Evolutionary conservation across 1,140 invertebrate species (phyloP), one percentile per base, ranked within the genome.

Genomic region (Meloidogyne chitwoodi): DNA sequence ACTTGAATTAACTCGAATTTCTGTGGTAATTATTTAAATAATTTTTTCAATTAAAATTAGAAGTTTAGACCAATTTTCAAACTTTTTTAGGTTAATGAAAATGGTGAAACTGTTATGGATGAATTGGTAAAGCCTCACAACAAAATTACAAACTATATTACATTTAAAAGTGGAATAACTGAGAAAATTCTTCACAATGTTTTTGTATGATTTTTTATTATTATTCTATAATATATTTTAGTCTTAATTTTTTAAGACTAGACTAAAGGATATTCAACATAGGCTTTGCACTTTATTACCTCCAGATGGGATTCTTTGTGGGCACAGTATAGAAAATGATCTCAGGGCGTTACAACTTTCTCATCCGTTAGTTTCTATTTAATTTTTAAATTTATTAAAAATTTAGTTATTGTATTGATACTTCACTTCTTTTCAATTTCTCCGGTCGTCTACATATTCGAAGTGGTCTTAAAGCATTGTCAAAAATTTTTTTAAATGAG

Each of bases 321-420:
- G 77, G 19, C 77, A 78, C 31, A 72, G 77, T 48, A 24, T 78
- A 27, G 76, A 78, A 34, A 69, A 69, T 61, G 77, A 78, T 73
- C 68, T 78, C 14, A 68, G 41, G 16, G 77, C 77, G 19, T 29
- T 78, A 26, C 65, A 75, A 26, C 41, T 78, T 22, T 78, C 77
- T 14, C 77, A 78, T 62, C 77, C 77, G 77, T 78, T 26, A 63
- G 74, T 61, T 38, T 76, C 14, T 27, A 68, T 44, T 64, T 12
- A 11, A 67, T 44, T 68, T n/a, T 66, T 19, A 74, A 16, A 24
- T 26, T 31, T 68, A 22, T 24, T 69, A 14, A 38, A 71, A 34
- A 81, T 80, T 80, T 48, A 78, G 77, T 61, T 78, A 68, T 29
- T 78, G 77, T 63, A 78, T 78, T 38, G 77, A 78, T 62, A 48